A percentile compares a stretch with the other conserved stretches of the same genome.
Evolutionary conservation across 2,888 invertebrate species (phyloP).

Genomic region (Lithophane socia): DNA sequence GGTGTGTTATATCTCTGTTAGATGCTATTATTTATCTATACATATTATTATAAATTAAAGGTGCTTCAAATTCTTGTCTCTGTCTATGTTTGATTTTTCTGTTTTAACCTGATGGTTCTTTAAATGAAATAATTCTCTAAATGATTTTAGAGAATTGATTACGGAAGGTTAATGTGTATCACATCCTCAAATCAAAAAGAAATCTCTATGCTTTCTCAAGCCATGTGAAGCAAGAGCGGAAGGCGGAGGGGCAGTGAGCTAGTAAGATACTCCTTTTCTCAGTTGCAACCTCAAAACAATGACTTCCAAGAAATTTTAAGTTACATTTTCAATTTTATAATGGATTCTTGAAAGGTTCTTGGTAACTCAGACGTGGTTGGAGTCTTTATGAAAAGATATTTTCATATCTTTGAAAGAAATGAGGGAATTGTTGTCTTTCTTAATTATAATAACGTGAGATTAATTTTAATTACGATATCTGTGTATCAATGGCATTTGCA

Average conservation of each 20-base stretch:
- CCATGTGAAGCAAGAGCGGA: too few species aligned
- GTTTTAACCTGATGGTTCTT: too few species aligned
- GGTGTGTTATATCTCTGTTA: background rate
- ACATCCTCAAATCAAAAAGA: too few species aligned
- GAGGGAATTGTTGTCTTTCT: background rate
- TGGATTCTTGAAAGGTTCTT: conserved; percentile 2
- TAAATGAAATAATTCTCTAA: too few species aligned
- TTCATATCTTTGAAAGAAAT: background rate
- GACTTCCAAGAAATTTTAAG: background rate
- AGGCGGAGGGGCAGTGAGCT: background rate
- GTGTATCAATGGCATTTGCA: background rate
- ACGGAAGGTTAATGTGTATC: too few species aligned
- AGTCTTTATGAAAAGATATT: conserved; percentile 9
- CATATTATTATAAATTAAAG: too few species aligned
- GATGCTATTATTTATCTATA: background rate
- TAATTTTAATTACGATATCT: background rate
- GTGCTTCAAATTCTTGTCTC: too few species aligned
- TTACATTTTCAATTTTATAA: conserved; percentile 5
- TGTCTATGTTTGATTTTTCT: too few species aligned
- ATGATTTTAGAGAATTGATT: too few species aligned
- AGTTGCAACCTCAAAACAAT: background rate
- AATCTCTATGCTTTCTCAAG: too few species aligned
- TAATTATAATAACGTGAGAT: background rate
- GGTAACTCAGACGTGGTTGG: background rate
- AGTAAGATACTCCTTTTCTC: background rate